Evolutionary conservation across 2,797 vertebrate genomes (phyloP), one percentile per base, ranked within the genome.

Genomic region (Phataginus tricuspis): DNA sequence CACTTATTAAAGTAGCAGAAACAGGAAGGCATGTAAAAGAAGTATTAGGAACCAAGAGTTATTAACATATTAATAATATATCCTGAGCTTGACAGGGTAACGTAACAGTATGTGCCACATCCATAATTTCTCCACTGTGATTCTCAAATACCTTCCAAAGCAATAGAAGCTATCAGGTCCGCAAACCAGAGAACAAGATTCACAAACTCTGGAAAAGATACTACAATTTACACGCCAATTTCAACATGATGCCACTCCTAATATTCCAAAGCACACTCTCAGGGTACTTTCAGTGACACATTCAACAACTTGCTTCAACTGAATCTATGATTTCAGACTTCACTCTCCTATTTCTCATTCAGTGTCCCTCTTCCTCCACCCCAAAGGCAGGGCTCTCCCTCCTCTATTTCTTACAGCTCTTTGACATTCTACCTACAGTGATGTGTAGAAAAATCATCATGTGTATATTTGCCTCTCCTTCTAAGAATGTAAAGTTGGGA

Each of bases 151-250:
- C 59, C 57, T 98, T 92, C 93, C 86, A 95, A 51, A 0, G 1
- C 91, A 75, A 19, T 39, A 97, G 95, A 97, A 96, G 9, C 51
- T 96, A 96, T 92, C 85, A 96, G 85, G 90, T 79, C 69, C 92
- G 93, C 75, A 96, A 97, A 97, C 91, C 96, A 98, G 95, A 98
- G 96, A 97, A 97, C 78, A 94, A 55, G 31, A 97, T 96, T 97
- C 94, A 96, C 91, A 97, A 98, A 97, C 80, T 95, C 94, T 96
- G 86, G 92, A 98, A 97, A 86, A 45, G 0, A 94, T 92, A 97
- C 66, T 63, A 82, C 19, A 94, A 91, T 93, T 61, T 0, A 39
- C 72, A 86, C 91, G 96, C 96, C 96, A 98, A 97, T 92, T 98
- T 96, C 95, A 96, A 91, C 45, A 75, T 7, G 13, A 92, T 31